phyloP scores from a whole-genome alignment of 2,113 vertebrate genomes.

The Psammodynastes pulverulentus region DNA sequence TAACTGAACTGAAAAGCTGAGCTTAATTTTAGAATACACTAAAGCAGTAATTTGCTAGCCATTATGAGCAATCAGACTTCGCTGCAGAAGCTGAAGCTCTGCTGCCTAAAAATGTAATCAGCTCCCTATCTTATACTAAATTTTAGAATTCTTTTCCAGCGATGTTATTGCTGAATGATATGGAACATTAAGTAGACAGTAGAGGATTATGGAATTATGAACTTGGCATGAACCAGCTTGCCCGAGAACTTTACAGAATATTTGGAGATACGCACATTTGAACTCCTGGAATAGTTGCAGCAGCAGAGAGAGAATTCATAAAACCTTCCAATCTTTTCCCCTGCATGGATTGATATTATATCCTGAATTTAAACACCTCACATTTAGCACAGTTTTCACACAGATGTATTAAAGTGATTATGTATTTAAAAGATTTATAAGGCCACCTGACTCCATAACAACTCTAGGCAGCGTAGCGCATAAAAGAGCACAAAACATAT shows the following conservation, averaged over 20 bases:
- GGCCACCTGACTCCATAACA: neutral
- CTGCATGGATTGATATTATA: neutral
- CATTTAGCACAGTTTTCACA: neutral
- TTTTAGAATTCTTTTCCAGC: neutral
- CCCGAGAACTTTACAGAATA: neutral
- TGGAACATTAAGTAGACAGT: neutral
- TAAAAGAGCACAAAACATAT: neutral
- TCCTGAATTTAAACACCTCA: neutral
- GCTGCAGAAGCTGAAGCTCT: neutral
- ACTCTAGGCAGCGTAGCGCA: neutral
- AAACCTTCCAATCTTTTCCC: neutral
- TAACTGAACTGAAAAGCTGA: constrained; percentile 7
- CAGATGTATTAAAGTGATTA: neutral
- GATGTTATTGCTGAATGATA: neutral
- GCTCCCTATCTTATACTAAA: neutral
- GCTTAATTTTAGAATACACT: constrained; percentile 14
- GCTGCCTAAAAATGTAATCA: constrained; percentile 13
- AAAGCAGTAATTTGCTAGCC: constrained; percentile 28
- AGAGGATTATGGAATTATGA: neutral
- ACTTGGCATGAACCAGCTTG: neutral
- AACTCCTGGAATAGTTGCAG: neutral
- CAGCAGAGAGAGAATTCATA: neutral
- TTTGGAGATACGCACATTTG: neutral
- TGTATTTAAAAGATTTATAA: neutral
- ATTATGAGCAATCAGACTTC: constrained; percentile 25